Evolutionary conservation across 1,140 invertebrate genomes (phyloP), one percentile per base, ranked within the genome.

Genomic region (Lysiphlebus fabarum): DNA sequence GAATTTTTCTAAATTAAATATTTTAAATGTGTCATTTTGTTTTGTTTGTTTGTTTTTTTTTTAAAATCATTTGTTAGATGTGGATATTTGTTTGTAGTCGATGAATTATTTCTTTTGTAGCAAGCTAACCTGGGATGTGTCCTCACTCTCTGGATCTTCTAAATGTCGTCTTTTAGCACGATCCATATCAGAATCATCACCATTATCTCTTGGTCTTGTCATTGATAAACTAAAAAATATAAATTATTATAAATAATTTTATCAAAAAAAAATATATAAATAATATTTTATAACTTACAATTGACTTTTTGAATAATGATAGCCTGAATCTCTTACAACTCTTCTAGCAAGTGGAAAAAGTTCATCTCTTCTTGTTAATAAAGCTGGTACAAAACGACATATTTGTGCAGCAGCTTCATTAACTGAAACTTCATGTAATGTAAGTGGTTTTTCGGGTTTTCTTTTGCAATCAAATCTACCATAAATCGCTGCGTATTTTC

Each of bases 321-420:
- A 92, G 0, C 95, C 95, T 34, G 93, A 93, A 67, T 96, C 89
- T 59, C 93, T 84, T 14, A 98, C 95, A 11, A 98, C 92, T 79
- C 96, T 93, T 55, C 96, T 81, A 0, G 96, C 95, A 54, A 98
- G 80, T 5, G 95, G 92, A 75, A 98, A 98, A 36, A 99, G 84
- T 77, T 98, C 95, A 73, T 98, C 95, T 38, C 95, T 81, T 41
- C 95, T 82, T 4, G 95, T 97, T 42, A 99, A 81, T 40, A 98
- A 80, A 5, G 91, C 90, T 1, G 95, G 94, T 58, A 93, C 86
- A 71, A 92, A 88, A 70, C 90, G 84, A 73, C 95, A 97, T 58
- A 99, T 87, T 75, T 98, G 96, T 2, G 95, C 95, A 0, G 96
- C 94, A 0, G 96, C 96, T 76, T 99, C 96, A 79, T 99, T 99